These are phyloP conservation scores for Brachionichthys hirsutus DNA, from an alignment of 2,113 vertebrate species.

Conservation along the genomic window DNA sequence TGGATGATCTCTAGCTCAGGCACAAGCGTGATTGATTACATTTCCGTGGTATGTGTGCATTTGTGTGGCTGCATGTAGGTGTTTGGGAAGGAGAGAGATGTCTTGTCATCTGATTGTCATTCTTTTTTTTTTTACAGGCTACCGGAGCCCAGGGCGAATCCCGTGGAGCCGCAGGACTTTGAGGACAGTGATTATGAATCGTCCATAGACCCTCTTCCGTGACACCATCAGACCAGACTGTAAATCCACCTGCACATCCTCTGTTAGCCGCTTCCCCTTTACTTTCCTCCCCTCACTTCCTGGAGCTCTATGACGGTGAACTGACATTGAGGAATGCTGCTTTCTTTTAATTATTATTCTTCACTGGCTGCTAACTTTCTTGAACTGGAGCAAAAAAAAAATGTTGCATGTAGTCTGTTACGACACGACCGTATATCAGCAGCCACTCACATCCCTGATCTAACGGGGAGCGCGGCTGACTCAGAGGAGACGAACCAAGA, in stretches of 20 bases:
- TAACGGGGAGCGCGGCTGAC: slow-evolving; percentile 41
- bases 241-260: slow-evolving; percentile 32
- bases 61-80: slow-evolving; percentile 10
- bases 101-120: not conserved
- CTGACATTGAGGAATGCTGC: slow-evolving; percentile 60
- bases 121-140: slow-evolving; percentile 44
- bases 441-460: slow-evolving; percentile 57
- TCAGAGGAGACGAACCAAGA: slow-evolving; percentile 16
- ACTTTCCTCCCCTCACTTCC: not conserved
- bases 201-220: slow-evolving; percentile 75
- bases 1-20: slow-evolving; percentile 69
- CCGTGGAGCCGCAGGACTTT: slow-evolving; percentile 56
- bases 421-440: slow-evolving; percentile 54
- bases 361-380: slow-evolving; percentile 52
- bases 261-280: slow-evolving; percentile 29
- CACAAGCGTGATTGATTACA: slow-evolving; percentile 61
- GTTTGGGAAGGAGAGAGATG: not conserved
- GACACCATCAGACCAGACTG: slow-evolving; percentile 35
- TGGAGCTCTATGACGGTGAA: slow-evolving; percentile 19
- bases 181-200: slow-evolving; percentile 67
- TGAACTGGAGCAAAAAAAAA: slow-evolving; percentile 55
- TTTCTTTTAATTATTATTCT: slow-evolving; percentile 45
- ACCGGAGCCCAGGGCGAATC: slow-evolving; percentile 69
- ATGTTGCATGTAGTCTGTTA: slow-evolving; percentile 62
- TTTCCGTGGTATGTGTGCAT: slow-evolving; percentile 40